Conservation (phyloP, 2,113 vertebrate species). For the Tapirus terrestris region DNA sequence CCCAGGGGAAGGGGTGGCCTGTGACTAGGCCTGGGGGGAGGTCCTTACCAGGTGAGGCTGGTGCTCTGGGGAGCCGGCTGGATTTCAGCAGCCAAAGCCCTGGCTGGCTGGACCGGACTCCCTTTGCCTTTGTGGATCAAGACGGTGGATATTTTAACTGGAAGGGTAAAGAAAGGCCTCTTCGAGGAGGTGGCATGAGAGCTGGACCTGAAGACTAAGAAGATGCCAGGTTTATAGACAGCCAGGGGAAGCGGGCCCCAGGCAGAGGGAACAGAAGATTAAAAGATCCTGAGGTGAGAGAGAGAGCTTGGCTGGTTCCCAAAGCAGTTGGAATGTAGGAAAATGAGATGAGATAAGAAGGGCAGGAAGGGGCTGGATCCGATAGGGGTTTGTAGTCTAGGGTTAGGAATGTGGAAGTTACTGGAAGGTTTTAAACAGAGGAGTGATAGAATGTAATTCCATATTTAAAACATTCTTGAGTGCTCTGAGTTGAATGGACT, state of each 20-base stretch:
- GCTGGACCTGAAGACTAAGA: not conserved
- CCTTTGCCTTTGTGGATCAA: not conserved
- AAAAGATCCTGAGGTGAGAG: slow-evolving; percentile 6
- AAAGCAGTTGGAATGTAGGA: not conserved
- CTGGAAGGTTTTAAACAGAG: not conserved
- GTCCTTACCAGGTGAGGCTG: not conserved
- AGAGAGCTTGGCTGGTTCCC: not conserved
- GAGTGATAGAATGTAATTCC: not conserved
- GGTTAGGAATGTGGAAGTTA: not conserved
- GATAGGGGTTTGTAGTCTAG: not conserved
- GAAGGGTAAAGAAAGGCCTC: not conserved
- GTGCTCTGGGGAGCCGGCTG: not conserved
- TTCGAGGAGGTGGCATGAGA: not conserved
- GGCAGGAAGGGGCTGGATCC: not conserved
- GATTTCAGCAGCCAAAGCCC: not conserved
- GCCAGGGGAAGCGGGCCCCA: not conserved
- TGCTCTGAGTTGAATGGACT: not conserved
- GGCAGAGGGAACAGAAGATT: not conserved
- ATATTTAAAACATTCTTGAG: not conserved
- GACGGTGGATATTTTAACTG: not conserved
- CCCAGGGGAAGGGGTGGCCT: not conserved
- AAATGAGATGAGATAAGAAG: not conserved
- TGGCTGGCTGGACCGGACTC: not conserved
- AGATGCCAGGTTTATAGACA: not conserved
- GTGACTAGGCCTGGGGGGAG: not conserved